These are phyloP conservation scores for Melanotaenia boesemani DNA, from an alignment of 2,797 vertebrate species.

Conservation along the genomic window DNA sequence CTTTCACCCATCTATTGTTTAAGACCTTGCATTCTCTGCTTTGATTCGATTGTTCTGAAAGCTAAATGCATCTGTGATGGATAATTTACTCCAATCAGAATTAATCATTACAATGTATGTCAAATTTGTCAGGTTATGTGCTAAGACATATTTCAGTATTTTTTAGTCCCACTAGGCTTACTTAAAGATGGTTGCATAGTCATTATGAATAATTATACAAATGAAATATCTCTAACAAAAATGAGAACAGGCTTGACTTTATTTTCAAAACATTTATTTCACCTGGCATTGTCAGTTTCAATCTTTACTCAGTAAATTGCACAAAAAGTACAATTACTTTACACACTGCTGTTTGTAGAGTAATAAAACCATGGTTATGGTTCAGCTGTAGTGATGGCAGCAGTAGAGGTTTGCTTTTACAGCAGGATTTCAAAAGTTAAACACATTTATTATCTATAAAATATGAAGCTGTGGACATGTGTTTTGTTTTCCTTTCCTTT, in stretches of 20 bases:
- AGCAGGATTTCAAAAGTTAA: neutral
- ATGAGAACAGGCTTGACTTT: constrained; percentile 16
- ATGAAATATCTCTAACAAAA: neutral
- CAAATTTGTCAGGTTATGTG: too few relatives aligned
- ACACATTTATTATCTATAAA: constrained; percentile 1
- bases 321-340: constrained; percentile 29
- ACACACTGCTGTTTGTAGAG: constrained; percentile 8
- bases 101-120: too few relatives aligned
- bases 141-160: too few relatives aligned
- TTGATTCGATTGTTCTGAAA: neutral
- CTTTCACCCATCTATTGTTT: neutral
- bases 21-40: neutral
- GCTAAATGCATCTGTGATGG: neutral
- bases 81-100: too few relatives aligned
- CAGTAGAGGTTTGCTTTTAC: constrained; percentile 20
- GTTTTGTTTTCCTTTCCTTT: neutral
- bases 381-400: constrained; percentile 7
- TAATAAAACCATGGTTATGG: constrained; percentile 4
- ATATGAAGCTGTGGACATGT: neutral
- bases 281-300: constrained; percentile 37
- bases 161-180: neutral
- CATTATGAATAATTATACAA: too few relatives aligned
- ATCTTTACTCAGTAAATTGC: constrained; percentile 38
- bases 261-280: constrained; percentile 56
- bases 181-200: neutral